Evolutionary conservation across 2,797 vertebrate genomes (phyloP).

Genomic region (Nasua narica): DNA sequence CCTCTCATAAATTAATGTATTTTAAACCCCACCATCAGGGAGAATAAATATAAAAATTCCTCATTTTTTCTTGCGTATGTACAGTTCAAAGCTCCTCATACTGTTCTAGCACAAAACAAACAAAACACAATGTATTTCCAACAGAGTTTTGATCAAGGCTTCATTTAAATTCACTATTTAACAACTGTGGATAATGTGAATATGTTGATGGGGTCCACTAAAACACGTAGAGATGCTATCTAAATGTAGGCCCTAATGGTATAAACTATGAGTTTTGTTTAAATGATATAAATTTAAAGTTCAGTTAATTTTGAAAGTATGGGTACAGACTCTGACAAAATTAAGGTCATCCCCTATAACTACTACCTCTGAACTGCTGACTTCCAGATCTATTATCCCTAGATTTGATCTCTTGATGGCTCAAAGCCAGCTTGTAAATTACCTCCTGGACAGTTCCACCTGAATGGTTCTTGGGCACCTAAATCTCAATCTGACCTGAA

Average conservation of each 20-base stretch:
- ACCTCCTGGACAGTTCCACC: background rate
- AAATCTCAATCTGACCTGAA: background rate
- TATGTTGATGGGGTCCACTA: background rate
- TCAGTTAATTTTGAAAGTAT: conserved; percentile 6
- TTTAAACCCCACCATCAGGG: background rate
- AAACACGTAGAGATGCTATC: background rate
- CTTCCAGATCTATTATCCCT: background rate
- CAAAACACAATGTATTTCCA: background rate
- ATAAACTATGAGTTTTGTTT: conserved; percentile 9
- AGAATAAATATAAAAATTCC: conserved; percentile 3
- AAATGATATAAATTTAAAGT: conserved; percentile 31
- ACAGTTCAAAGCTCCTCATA: conserved; percentile 22
- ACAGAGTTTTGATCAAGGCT: background rate
- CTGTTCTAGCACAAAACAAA: conserved; percentile 24
- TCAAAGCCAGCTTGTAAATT: background rate
- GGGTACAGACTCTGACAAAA: background rate
- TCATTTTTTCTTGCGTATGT: background rate
- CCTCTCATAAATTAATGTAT: conserved; percentile 37
- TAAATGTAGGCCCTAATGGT: background rate
- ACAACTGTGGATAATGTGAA: background rate
- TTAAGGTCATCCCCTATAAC: background rate
- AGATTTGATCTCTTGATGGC: background rate
- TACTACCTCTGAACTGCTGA: background rate
- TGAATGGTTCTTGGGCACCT: background rate
- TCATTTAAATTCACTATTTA: conserved; percentile 14